Conservation (phyloP, 1,140 invertebrate species). For the Lethocerus indicus region DNA sequence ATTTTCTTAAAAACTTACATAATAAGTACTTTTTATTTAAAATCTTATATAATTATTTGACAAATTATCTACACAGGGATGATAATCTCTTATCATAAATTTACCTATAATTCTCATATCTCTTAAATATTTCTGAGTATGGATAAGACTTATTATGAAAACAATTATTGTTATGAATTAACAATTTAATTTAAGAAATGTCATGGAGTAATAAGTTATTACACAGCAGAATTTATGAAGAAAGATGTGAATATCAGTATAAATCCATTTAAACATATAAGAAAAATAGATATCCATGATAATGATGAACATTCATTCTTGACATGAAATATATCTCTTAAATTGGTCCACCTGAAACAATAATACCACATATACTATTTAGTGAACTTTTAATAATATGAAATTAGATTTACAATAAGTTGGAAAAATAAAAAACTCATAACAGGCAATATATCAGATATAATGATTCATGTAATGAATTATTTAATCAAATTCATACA, state of each 20-base stretch:
- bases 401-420: not conserved
- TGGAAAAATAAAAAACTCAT: not conserved
- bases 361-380: constrained; percentile 7
- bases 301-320: constrained; percentile 43
- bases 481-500: too few relatives aligned
- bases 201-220: constrained; percentile 15
- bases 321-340: constrained; percentile 35
- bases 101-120: not conserved
- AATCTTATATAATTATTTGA: not conserved
- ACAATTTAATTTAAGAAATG: constrained; percentile 23
- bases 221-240: constrained; percentile 23
- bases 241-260: constrained; percentile 27
- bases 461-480: too few relatives aligned
- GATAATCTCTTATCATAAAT: not conserved
- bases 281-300: constrained; percentile 40
- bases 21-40: not conserved
- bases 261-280: constrained; percentile 28
- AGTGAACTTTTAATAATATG: not conserved
- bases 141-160: not conserved
- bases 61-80: too few relatives aligned
- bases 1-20: not conserved
- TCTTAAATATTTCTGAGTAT: not conserved
- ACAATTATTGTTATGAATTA: constrained; percentile 19
- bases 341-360: constrained; percentile 30
- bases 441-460: too few relatives aligned